A percentile compares a stretch with the other conserved stretches of the same genome.
Conservation (phyloP, 2,888 invertebrate genomes). For the Drosophila ochracea region DNA sequence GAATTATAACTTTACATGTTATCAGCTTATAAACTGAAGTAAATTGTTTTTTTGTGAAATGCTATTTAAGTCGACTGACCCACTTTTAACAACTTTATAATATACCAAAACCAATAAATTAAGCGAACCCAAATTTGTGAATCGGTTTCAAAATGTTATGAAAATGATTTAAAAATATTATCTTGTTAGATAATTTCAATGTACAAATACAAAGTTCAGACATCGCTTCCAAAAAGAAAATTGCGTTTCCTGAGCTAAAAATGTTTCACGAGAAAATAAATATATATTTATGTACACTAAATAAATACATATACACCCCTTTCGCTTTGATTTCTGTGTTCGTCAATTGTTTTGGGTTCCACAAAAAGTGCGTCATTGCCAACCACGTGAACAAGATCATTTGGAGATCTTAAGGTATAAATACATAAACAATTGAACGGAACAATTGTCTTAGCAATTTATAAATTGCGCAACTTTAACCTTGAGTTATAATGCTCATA, state of each 20-base stretch:
- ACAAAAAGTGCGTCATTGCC: slow-evolving; percentile 44
- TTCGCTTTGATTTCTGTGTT: slow-evolving; percentile 20
- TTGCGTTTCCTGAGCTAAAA: slow-evolving; percentile 13
- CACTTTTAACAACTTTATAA: slow-evolving; percentile 40
- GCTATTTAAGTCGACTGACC: slow-evolving; percentile 35
- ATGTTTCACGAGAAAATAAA: slow-evolving; percentile 6
- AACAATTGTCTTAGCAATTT: slow-evolving; percentile 22
- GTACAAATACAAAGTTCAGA: slow-evolving; percentile 10
- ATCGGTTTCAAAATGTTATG: background rate
- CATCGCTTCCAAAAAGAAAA: slow-evolving; percentile 12
- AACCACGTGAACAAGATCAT: slow-evolving; percentile 34
- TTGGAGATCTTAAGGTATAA: slow-evolving; percentile 23
- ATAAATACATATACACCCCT: background rate
- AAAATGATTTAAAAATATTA: background rate
- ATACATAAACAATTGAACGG: slow-evolving; percentile 17
- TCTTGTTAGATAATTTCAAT: slow-evolving; percentile 30
- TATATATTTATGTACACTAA: slow-evolving; percentile 10
- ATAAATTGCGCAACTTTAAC: slow-evolving; percentile 41
- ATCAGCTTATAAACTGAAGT: too few relatives aligned
- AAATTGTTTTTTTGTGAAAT: slow-evolving; percentile 8
- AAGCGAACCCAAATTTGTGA: slow-evolving; percentile 3
- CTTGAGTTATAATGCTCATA: slow-evolving; percentile 18
- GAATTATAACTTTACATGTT: background rate
- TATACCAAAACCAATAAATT: slow-evolving; percentile 20
- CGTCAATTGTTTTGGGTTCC: slow-evolving; percentile 48